Evolutionary conservation across 2,888 invertebrate species (phyloP).

Genomic region (Eulithis prunata): DNA sequence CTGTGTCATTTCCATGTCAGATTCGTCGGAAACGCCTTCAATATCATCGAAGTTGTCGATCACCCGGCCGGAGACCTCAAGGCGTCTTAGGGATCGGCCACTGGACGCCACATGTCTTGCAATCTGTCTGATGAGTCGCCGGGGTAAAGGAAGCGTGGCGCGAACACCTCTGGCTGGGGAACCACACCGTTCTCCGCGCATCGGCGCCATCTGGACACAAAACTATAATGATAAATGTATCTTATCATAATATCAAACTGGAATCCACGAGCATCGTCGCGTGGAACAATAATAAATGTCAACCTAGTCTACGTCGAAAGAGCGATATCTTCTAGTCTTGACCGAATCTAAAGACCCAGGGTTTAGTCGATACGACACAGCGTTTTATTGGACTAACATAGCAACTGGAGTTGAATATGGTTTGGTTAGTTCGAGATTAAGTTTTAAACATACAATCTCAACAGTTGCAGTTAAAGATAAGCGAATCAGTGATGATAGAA

Average conservation of each 20-base stretch:
- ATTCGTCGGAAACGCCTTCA: constrained; percentile 74
- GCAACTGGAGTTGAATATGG: too few relatives aligned
- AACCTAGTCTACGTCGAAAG: too few relatives aligned
- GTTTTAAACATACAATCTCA: neutral
- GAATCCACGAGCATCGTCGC: too few relatives aligned
- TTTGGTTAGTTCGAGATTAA: too few relatives aligned
- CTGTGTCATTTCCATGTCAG: constrained; percentile 72
- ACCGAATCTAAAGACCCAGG: too few relatives aligned
- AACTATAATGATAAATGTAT: neutral
- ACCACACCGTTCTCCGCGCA: constrained; percentile 80
- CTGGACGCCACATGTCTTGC: constrained; percentile 80
- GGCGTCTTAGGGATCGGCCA: constrained; percentile 77
- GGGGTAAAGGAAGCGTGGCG: constrained; percentile 76
- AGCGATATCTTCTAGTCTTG: too few relatives aligned
- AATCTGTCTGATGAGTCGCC: constrained; percentile 78
- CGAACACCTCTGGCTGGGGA: constrained; percentile 81
- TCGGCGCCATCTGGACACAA: constrained; percentile 75
- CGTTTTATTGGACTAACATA: too few relatives aligned
- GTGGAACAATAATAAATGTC: too few relatives aligned
- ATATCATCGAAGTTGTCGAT: constrained; percentile 82
- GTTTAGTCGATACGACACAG: too few relatives aligned
- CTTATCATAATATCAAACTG: neutral
- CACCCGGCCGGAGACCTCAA: constrained; percentile 79
- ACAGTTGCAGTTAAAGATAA: neutral
- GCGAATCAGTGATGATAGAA: neutral